A percentile compares a stretch with the other conserved stretches of the same genome.
phyloP scores from a whole-genome alignment of 2,888 invertebrate species.

The Argyresthia goedartella region DNA sequence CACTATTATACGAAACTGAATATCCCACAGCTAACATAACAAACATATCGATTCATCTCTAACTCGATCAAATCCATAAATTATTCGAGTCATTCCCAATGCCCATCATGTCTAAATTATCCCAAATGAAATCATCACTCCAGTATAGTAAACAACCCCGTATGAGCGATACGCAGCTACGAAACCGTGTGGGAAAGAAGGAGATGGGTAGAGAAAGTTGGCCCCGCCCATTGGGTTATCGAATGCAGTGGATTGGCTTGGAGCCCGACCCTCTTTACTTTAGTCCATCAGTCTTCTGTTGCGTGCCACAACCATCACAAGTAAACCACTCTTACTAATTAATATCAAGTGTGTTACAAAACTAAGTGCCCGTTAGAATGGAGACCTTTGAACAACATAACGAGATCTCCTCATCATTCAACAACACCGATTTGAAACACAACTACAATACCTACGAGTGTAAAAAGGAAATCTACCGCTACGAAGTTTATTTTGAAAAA shows the following conservation, averaged over 20 bases:
- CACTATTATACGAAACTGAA: too few species aligned
- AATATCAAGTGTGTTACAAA: conserved; percentile 25
- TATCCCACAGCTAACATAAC: too few species aligned
- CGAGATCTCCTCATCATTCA: conserved; percentile 47
- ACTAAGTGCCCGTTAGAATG: conserved; percentile 30
- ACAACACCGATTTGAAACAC: conserved; percentile 41
- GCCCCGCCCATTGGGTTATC: conserved; percentile 43
- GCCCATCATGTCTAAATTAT: neutral
- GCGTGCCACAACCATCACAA: conserved; percentile 44
- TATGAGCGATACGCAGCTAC: conserved; percentile 21
- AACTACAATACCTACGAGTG: conserved; percentile 32
- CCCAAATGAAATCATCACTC: conserved; percentile 56
- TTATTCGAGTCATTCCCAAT: neutral
- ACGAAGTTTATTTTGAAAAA: conserved; percentile 10
- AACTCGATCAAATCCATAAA: too few species aligned
- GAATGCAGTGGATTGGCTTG: conserved; percentile 50
- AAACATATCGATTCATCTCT: too few species aligned
- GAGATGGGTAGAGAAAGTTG: conserved; percentile 22
- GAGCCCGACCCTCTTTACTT: conserved; percentile 25
- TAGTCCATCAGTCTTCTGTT: conserved; percentile 55
- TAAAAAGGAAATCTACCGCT: conserved; percentile 37
- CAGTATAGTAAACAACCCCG: conserved; percentile 41
- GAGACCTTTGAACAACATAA: conserved; percentile 51
- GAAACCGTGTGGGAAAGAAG: conserved; percentile 14
- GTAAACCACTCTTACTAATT: conserved; percentile 11